Evolutionary conservation across 2,888 invertebrate species (phyloP).

Genomic region (Drosophila niveifrons): DNA sequence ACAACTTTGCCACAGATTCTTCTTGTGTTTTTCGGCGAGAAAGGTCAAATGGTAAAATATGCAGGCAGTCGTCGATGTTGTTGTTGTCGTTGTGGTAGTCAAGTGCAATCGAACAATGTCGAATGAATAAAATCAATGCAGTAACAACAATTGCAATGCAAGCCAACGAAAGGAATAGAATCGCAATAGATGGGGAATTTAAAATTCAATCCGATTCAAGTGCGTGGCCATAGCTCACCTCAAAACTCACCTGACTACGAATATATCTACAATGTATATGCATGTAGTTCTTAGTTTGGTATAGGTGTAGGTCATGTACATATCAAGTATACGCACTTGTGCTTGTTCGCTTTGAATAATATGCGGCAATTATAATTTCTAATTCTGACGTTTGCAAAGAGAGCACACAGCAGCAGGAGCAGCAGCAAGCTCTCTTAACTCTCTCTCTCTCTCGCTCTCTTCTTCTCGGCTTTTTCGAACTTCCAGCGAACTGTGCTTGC

Average conservation of each 20-base stretch:
- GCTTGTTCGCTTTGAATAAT: slow-evolving; percentile 70
- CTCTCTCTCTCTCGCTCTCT: slow-evolving; percentile 17
- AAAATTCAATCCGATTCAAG: slow-evolving; percentile 69
- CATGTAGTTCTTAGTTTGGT: slow-evolving; percentile 11
- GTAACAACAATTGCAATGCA: slow-evolving; percentile 26
- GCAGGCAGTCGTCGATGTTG: slow-evolving; percentile 33
- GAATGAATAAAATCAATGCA: slow-evolving; percentile 48
- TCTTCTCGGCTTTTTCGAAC: slow-evolving; percentile 47
- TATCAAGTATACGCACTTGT: background rate
- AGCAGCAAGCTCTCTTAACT: slow-evolving; percentile 42
- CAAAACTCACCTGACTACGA: slow-evolving; percentile 35
- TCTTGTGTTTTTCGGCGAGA: slow-evolving; percentile 2
- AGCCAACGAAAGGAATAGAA: slow-evolving; percentile 27
- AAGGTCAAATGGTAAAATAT: slow-evolving; percentile 69
- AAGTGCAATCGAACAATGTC: slow-evolving; percentile 72
- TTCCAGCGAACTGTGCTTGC: slow-evolving; percentile 35
- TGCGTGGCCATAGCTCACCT: slow-evolving; percentile 42
- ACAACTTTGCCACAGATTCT: slow-evolving; percentile 8
- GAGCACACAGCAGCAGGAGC: background rate
- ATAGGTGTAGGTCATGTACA: slow-evolving; percentile 74
- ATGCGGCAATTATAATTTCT: slow-evolving; percentile 78
- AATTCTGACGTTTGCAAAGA: slow-evolving; percentile 75
- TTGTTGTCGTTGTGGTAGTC: slow-evolving; percentile 44
- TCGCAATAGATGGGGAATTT: slow-evolving; percentile 36
- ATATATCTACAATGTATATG: background rate